phyloP scores from a whole-genome alignment of 2,113 vertebrate species.

The Spilogale gracilis region DNA sequence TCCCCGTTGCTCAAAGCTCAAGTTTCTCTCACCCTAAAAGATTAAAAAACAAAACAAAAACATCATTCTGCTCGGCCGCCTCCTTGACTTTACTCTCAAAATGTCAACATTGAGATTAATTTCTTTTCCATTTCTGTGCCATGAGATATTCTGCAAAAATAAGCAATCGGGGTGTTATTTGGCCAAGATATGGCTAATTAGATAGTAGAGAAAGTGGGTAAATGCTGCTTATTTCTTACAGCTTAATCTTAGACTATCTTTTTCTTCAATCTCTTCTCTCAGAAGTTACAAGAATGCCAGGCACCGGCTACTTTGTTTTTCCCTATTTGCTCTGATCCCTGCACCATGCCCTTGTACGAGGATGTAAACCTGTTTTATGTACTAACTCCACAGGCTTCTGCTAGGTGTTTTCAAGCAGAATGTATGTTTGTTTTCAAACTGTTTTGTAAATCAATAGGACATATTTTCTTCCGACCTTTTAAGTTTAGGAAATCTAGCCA shows the following conservation, averaged over 20 bases:
- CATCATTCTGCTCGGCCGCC: not conserved
- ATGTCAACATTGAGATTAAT: not conserved
- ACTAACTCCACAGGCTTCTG: not conserved
- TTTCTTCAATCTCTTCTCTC: not conserved
- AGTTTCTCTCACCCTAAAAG: not conserved
- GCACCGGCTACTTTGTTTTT: not conserved
- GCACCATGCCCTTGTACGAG: fast-evolving
- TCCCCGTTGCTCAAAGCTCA: not conserved
- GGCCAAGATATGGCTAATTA: conserved; percentile 23
- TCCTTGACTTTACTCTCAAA: not conserved
- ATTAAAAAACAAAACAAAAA: not conserved
- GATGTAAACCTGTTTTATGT: not conserved
- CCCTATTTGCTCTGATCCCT: not conserved
- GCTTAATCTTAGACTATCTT: not conserved
- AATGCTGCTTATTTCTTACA: not conserved
- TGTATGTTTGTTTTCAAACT: not conserved
- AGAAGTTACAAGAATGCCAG: not conserved
- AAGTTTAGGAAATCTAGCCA: not conserved
- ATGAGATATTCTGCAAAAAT: not conserved
- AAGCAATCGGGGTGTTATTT: not conserved
- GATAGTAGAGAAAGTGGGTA: not conserved
- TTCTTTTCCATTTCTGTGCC: not conserved
- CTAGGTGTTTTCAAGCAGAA: not conserved
- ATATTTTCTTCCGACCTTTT: not conserved
- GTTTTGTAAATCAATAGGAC: not conserved